Percentiles rank a stretch among this genome's conserved stretches.
phyloP scores from a whole-genome alignment of 2,888 invertebrate genomes.

The Orchesella flavescens region DNA sequence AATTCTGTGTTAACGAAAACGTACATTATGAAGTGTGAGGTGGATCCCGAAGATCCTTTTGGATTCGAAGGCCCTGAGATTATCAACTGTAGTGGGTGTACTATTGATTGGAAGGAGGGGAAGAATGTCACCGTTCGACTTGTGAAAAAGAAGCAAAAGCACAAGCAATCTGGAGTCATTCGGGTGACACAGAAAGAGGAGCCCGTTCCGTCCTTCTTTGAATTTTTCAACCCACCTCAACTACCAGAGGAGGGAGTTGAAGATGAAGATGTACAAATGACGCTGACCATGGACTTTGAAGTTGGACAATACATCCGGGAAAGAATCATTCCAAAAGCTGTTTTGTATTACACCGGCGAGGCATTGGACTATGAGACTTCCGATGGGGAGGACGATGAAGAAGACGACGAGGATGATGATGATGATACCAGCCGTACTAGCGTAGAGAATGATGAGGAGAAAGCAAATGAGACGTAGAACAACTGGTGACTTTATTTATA shows the following conservation, averaged over 20 bases:
- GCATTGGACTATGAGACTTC: slow-evolving; percentile 61
- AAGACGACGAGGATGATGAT: too few relatives aligned
- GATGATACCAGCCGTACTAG: neutral
- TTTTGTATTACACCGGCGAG: slow-evolving; percentile 94
- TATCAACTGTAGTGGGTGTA: slow-evolving; percentile 89
- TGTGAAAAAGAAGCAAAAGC: slow-evolving; percentile 96
- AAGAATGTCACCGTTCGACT: slow-evolving; percentile 97
- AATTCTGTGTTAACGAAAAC: slow-evolving; percentile 90
- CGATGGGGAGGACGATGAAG: slow-evolving; percentile 41
- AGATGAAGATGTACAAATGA: slow-evolving; percentile 85
- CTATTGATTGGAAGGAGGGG: slow-evolving; percentile 97
- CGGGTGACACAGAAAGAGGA: slow-evolving; percentile 94
- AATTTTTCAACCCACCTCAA: slow-evolving; percentile 94
- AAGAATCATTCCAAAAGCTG: slow-evolving; percentile 94
- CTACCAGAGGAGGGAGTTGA: slow-evolving; percentile 2
- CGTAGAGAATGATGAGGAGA: neutral
- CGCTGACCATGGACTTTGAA: slow-evolving; percentile 95
- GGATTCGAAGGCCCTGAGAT: slow-evolving; percentile 96
- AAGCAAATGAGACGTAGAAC: neutral
- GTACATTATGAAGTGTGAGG: slow-evolving; percentile 91
- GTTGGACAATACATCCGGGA: slow-evolving; percentile 98
- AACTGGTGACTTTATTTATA: too few relatives aligned
- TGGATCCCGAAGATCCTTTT: slow-evolving; percentile 88
- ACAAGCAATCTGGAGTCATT: slow-evolving; percentile 93
- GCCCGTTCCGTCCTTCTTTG: slow-evolving; percentile 98